Percentiles rank a stretch among this genome's conserved stretches.
phyloP scores from a whole-genome alignment of 64 coral and sea anemone genomes.

The Actinia equina region DNA sequence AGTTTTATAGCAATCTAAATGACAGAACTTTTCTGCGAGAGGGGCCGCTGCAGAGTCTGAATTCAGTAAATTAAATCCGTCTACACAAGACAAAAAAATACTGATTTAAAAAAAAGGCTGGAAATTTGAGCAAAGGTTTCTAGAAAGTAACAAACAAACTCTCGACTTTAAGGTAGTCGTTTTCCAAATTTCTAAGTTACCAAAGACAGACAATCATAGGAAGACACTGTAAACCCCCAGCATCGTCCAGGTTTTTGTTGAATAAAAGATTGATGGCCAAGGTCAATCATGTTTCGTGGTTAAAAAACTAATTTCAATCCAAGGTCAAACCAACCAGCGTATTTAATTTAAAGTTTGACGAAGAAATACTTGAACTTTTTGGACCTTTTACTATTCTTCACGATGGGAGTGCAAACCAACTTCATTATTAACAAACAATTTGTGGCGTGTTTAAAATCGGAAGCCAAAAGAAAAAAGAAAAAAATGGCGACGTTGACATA shows the following conservation, averaged over 20 bases:
- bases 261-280: not conserved
- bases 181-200: not conserved
- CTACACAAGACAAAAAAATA: not conserved
- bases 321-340: not conserved
- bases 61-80: not conserved
- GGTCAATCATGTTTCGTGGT: not conserved
- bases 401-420: not conserved
- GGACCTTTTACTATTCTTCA: not conserved
- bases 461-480: not conserved
- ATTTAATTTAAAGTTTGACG: not conserved
- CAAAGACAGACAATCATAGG: not conserved
- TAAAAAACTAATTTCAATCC: not conserved
- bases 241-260: not conserved
- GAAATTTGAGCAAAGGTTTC: not conserved
- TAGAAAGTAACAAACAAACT: not conserved
- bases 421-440: not conserved
- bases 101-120: too few relatives aligned
- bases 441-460: not conserved
- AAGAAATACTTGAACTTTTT: not conserved
- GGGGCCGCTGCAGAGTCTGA: too few relatives aligned
- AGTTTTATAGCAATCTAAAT: not conserved
- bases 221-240: not conserved
- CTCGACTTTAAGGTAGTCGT: not conserved
- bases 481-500: not conserved
- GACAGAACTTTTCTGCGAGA: not conserved